Conservation (phyloP, 2,797 vertebrate species). For the Parauchenoglanis ngamensis region DNA sequence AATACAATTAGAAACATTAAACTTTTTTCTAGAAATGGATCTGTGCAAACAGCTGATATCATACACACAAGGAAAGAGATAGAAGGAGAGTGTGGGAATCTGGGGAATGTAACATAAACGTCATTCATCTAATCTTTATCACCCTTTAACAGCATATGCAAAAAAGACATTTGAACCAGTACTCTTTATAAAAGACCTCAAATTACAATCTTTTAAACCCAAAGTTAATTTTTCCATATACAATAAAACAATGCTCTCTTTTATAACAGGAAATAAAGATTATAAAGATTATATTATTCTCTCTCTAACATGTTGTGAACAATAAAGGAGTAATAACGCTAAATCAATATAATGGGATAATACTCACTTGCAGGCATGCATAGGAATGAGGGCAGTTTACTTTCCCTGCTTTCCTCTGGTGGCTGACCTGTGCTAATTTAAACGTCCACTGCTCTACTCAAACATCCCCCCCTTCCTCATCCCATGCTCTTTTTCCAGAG, state of each 20-base stretch:
- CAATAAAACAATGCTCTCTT: neutral
- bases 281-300: neutral
- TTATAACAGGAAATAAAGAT: neutral
- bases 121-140: slow-evolving; percentile 6
- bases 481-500: slow-evolving; percentile 74
- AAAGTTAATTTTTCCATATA: neutral
- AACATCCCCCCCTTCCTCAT: slow-evolving; percentile 71
- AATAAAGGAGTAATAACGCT: neutral
- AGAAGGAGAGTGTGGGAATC: neutral
- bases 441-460: slow-evolving; percentile 77
- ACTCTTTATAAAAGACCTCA: neutral
- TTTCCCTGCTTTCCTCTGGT: slow-evolving; percentile 50
- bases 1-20: neutral
- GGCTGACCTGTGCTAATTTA: slow-evolving; percentile 76
- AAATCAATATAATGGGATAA: slow-evolving; percentile 25
- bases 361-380: slow-evolving; percentile 51
- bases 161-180: slow-evolving; percentile 16
- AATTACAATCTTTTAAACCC: neutral
- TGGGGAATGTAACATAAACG: slow-evolving; percentile 20
- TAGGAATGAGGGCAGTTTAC: slow-evolving; percentile 47
- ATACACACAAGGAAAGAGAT: neutral
- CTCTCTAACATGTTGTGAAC: neutral
- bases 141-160: slow-evolving; percentile 1
- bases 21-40: neutral
- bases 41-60: slow-evolving; percentile 10